Evolutionary conservation across 2,797 vertebrate genomes (phyloP).

Genomic region (Poeciliopsis paucimaculata): DNA sequence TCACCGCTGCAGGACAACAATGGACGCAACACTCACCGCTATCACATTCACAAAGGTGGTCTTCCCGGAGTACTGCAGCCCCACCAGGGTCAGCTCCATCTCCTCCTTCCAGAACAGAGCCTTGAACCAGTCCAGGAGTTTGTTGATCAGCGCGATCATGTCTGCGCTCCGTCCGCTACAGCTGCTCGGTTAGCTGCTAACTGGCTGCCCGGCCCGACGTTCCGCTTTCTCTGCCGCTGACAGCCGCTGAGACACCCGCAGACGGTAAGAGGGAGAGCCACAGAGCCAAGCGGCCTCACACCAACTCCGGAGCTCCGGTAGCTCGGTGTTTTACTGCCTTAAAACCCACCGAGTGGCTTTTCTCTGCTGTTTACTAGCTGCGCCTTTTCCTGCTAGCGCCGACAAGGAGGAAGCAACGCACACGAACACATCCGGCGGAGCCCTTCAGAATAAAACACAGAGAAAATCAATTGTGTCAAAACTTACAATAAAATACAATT

Average conservation of each 20-base stretch:
- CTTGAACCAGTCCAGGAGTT: conserved; percentile 91
- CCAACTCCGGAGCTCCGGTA: neutral
- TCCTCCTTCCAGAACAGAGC: conserved; percentile 93
- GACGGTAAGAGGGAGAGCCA: conserved; percentile 3
- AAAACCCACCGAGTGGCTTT: conserved; percentile 4
- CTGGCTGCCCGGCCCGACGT: conserved; percentile 31
- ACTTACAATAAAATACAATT: fast-evolving
- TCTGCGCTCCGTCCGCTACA: conserved; percentile 48
- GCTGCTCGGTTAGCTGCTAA: conserved; percentile 62
- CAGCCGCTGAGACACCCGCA: conserved; percentile 31
- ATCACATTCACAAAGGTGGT: conserved; percentile 98
- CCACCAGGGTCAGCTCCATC: conserved; percentile 92
- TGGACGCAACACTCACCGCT: conserved; percentile 84
- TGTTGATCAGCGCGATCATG: conserved; percentile 94
- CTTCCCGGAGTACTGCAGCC: conserved; percentile 91
- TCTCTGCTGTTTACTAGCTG: conserved; percentile 64
- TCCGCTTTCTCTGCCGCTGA: conserved; percentile 23
- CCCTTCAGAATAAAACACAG: conserved; percentile 52
- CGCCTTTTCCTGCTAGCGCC: conserved; percentile 45
- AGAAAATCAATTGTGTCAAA: neutral
- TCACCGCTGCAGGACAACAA: conserved; percentile 64
- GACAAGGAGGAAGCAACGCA: neutral
- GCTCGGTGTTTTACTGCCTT: neutral
- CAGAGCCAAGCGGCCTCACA: neutral
- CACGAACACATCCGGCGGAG: conserved; percentile 25